phyloP scores from a whole-genome alignment of 2,888 invertebrate species.

The Elysia crispata region DNA sequence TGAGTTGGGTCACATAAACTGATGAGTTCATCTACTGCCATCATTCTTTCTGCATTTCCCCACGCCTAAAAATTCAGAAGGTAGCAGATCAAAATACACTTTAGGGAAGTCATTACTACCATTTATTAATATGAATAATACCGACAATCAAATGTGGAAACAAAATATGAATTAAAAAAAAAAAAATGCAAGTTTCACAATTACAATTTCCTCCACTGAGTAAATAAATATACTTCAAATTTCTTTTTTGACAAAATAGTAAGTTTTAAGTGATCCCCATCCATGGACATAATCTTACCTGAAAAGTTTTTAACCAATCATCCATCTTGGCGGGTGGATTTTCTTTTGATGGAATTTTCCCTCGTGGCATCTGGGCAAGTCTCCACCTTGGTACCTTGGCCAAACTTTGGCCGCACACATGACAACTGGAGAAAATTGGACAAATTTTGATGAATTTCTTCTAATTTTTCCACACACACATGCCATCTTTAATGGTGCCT shows the following conservation, averaged over 20 bases:
- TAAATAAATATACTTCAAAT: too few species aligned
- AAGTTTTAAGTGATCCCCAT: too few species aligned
- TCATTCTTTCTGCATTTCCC: conserved; percentile 91
- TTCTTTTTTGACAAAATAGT: too few species aligned
- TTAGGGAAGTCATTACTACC: not conserved
- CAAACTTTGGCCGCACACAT: conserved; percentile 47
- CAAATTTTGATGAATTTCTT: too few species aligned
- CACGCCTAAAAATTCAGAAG: conserved; percentile 81
- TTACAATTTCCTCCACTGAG: too few species aligned
- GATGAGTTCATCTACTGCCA: conserved; percentile 93
- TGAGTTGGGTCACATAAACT: conserved; percentile 93
- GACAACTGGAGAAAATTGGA: conserved; percentile 27
- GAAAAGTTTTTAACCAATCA: conserved; percentile 87
- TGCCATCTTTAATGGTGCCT: too few species aligned
- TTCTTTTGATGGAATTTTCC: conserved; percentile 83
- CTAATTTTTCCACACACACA: too few species aligned
- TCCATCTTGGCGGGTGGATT: conserved; percentile 88
- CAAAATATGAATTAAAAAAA: too few species aligned
- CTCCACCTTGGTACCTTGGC: conserved; percentile 47
- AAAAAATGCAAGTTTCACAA: too few species aligned
- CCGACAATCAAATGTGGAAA: too few species aligned
- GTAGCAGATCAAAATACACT: not conserved
- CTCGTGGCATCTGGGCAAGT: conserved; percentile 46
- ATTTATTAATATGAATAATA: too few species aligned
- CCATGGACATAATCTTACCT: conserved; percentile 79